Base-by-base conservation (phyloP, 2,888 invertebrate species). In the Sarcophaga variegata region DNA sequence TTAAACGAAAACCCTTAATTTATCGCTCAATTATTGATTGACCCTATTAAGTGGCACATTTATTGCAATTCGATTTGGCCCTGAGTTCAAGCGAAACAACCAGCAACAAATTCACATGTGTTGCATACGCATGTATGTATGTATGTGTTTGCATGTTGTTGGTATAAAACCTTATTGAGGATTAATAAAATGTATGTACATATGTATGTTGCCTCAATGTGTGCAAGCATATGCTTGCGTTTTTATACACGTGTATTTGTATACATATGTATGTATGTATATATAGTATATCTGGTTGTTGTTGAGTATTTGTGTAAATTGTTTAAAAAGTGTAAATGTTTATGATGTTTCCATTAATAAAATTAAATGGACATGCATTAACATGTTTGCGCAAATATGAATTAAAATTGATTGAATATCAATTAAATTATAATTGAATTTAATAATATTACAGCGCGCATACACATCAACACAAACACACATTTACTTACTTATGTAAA, bases 361-460 rank as follows among this genome's bases (percentile, higher is more conserved):
- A 81, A 76, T 85, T 85, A 85, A 85, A 77, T 81, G 70, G 71
- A 72, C 80, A 85, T 76, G 84, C 84, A 81, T 85, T 85, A 85
- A 85, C 76, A 81, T 80, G 80, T 76, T 84, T 80, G 69, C 25
- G 64, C 71, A 81, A 60, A 85, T 76, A 85, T 80, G 71, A 76
- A 81, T 81, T 85, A 66, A 85, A 81, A 87, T 83, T 84, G 79
- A 84, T 82, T 84, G 81, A 81, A 82, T 76, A 84, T 84, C 84
- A 82, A 84, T 87, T 84, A 82, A 81, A 79, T 67, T 79, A 81
- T 84, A 87, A 84, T 87, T 84, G 76, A 84, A 80, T 82, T 84
- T 75, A 69, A 71, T 75, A 37, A 71, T 60, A 74, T 47, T 45
- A 72, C 5, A 45, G 22, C 25, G 66, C 4, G 4, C 6, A 74